Evolutionary conservation across 2,888 invertebrate species (phyloP).

Genomic region (Geophilus truncorum): DNA sequence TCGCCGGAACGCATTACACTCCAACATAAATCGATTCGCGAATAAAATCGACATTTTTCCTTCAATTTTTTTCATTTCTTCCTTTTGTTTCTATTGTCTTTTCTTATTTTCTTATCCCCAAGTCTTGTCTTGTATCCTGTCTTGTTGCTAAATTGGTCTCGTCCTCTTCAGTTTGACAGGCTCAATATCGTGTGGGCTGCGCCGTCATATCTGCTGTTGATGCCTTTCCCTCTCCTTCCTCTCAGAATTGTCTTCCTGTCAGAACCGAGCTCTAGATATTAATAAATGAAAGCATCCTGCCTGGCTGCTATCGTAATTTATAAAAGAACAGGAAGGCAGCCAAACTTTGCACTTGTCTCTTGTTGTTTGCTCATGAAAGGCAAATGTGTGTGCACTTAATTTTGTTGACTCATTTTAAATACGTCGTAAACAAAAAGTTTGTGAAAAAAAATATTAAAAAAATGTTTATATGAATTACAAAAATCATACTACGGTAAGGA

Average conservation of each 20-base stretch:
- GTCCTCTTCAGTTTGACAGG: not conserved
- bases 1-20: too few relatives aligned
- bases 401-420: not conserved
- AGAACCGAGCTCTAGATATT: not conserved
- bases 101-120: not conserved
- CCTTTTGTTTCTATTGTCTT: not conserved
- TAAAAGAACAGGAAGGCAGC: conserved; percentile 14
- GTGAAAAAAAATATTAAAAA: not conserved
- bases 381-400: not conserved
- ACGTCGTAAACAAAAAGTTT: not conserved
- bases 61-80: not conserved
- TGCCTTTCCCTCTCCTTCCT: not conserved
- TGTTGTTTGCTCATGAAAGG: conserved; percentile 15
- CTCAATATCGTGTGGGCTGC: not conserved
- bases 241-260: conserved; percentile 19
- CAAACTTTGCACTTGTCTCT: not conserved
- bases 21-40: too few relatives aligned
- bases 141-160: not conserved
- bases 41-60: too few relatives aligned
- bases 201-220: conserved; percentile 12
- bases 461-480: too few relatives aligned
- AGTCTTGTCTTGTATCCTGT: not conserved
- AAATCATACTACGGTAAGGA: too few relatives aligned
- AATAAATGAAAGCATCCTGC: conserved; percentile 21
- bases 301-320: conserved; percentile 1